Percentiles rank a stretch among this genome's conserved stretches.
These are phyloP conservation scores for Catocala sponsa DNA, from an alignment of 2,888 invertebrate genomes.

Conservation along the genomic window DNA sequence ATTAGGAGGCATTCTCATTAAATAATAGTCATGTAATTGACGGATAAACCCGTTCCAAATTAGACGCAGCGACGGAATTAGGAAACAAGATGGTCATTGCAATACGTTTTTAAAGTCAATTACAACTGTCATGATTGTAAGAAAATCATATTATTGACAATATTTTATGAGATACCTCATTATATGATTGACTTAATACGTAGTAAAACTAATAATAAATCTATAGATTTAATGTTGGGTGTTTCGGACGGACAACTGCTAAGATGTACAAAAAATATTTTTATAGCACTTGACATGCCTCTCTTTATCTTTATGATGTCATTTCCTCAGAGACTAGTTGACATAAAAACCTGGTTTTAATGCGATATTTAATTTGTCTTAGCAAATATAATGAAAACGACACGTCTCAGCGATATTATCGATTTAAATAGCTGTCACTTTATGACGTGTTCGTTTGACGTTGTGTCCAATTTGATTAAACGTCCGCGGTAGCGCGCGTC, in stretches of 20 bases:
- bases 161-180: constrained; percentile 22
- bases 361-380: constrained; percentile 15
- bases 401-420: constrained; percentile 7
- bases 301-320: constrained; percentile 18
- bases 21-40: constrained; percentile 49
- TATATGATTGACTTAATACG: constrained; percentile 25
- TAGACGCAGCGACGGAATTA: constrained; percentile 34
- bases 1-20: constrained; percentile 43
- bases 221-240: neutral
- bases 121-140: constrained; percentile 26
- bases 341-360: constrained; percentile 14
- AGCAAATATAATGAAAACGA: constrained; percentile 18
- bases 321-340: constrained; percentile 20
- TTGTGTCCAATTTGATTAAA: constrained; percentile 32
- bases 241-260: neutral
- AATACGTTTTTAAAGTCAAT: constrained; percentile 30
- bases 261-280: constrained; percentile 9
- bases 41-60: constrained; percentile 39
- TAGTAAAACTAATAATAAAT: too few species aligned
- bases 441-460: constrained; percentile 20
- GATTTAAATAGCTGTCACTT: constrained; percentile 14
- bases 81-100: constrained; percentile 33
- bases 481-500: constrained; percentile 5
- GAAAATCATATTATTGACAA: constrained; percentile 33
- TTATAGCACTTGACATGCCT: constrained; percentile 9